phyloP scores from a whole-genome alignment of 1,140 invertebrate genomes.

The Homalodisca vitripennis region DNA sequence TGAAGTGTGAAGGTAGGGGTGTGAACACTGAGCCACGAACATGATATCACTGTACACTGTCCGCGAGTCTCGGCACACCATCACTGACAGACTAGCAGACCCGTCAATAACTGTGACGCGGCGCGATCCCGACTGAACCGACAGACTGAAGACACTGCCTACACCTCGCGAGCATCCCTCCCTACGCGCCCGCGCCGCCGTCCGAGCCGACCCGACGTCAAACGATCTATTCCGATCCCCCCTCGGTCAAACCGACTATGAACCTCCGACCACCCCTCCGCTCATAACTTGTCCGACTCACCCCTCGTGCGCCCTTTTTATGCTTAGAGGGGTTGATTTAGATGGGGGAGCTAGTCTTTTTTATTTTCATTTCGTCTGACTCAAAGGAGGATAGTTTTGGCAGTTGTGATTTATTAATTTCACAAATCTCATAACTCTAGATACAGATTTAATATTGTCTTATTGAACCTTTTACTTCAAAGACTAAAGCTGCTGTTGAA shows the following conservation, averaged over 20 bases:
- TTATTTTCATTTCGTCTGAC: conserved; percentile 25
- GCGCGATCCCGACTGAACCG: conserved; percentile 16
- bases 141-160: conserved; percentile 11
- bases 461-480: neutral
- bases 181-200: neutral
- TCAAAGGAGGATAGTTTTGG: conserved; percentile 26
- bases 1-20: neutral
- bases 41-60: conserved; percentile 11
- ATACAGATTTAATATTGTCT: neutral
- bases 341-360: conserved; percentile 31
- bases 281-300: conserved; percentile 29
- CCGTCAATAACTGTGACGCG: neutral
- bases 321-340: conserved; percentile 31
- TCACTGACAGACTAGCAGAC: neutral
- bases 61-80: neutral
- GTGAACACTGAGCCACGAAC: neutral
- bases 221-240: neutral
- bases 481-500: neutral
- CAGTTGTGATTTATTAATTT: conserved; percentile 26
- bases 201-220: conserved; percentile 5
- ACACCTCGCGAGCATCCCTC: neutral
- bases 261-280: conserved; percentile 19
- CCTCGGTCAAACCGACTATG: conserved; percentile 28
- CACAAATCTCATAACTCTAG: neutral
- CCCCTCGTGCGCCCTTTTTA: conserved; percentile 30